A percentile compares a stretch with the other conserved stretches of the same genome.
These are phyloP conservation scores for Tenebrosternarchus preto DNA, from an alignment of 2,113 vertebrate genomes.

Conservation along the genomic window DNA sequence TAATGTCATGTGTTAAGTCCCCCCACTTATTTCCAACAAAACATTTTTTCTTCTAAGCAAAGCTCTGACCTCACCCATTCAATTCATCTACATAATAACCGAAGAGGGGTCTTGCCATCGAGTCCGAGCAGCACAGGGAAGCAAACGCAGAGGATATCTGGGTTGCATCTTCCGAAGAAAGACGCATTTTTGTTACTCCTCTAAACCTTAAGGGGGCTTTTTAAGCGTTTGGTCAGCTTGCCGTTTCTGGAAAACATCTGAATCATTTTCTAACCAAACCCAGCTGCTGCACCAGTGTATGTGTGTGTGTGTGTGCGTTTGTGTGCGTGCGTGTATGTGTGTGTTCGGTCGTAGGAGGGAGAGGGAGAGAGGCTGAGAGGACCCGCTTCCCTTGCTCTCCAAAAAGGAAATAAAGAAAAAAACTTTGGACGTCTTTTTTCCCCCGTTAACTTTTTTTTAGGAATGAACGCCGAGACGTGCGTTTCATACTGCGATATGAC, in stretches of 20 bases:
- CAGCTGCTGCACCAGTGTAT: slow-evolving; percentile 72
- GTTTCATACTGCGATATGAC: slow-evolving; percentile 94
- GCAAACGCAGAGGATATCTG: slow-evolving; percentile 59
- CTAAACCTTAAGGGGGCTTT: slow-evolving; percentile 80
- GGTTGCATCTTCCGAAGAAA: slow-evolving; percentile 71
- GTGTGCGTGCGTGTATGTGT: slow-evolving; percentile 51
- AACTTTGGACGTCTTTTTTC: slow-evolving; percentile 61
- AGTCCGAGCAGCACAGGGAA: slow-evolving; percentile 36
- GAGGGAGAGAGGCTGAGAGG: slow-evolving; percentile 55
- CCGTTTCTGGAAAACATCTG: slow-evolving; percentile 89
- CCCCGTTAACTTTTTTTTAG: slow-evolving; percentile 77
- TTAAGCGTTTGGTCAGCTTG: slow-evolving; percentile 80
- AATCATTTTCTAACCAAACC: slow-evolving; percentile 85
- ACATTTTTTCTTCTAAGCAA: slow-evolving; percentile 53
- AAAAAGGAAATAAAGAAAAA: slow-evolving; percentile 22
- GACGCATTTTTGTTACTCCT: slow-evolving; percentile 71
- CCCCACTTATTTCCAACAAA: slow-evolving; percentile 66
- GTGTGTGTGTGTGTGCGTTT: slow-evolving; percentile 61
- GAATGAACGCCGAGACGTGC: slow-evolving; percentile 95
- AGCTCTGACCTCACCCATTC: slow-evolving; percentile 72
- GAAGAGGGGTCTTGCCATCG: slow-evolving; percentile 62
- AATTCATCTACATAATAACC: slow-evolving; percentile 81
- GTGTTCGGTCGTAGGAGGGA: slow-evolving; percentile 37
- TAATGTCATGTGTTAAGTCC: slow-evolving; percentile 73
- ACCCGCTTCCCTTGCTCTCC: slow-evolving; percentile 51